Conservation (phyloP, 2,797 vertebrate species). For the Gymnoscopelus braueri region DNA sequence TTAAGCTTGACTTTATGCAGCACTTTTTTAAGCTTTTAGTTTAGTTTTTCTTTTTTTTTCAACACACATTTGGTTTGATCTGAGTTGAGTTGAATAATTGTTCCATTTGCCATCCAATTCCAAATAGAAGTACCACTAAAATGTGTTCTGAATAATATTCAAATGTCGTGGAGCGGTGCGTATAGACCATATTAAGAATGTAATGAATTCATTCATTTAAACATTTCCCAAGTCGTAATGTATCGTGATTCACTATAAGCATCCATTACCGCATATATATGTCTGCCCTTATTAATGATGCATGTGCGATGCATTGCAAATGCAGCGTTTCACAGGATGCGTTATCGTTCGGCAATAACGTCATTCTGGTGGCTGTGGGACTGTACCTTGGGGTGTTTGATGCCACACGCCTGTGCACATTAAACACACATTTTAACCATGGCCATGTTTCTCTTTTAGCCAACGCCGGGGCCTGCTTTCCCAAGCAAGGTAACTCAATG, state of each 20-base stretch:
- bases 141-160: constrained; percentile 8
- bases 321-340: constrained; percentile 60
- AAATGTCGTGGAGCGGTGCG: neutral
- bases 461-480: constrained; percentile 83
- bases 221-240: constrained; percentile 33
- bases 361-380: constrained; percentile 65
- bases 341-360: constrained; percentile 55
- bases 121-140: constrained; percentile 4
- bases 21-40: constrained; percentile 42
- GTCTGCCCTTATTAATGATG: constrained; percentile 58
- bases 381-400: constrained; percentile 60
- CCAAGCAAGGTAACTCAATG: constrained; percentile 84
- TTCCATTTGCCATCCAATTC: neutral
- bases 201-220: constrained; percentile 14
- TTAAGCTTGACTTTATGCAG: constrained; percentile 26
- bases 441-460: constrained; percentile 84
- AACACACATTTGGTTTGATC: constrained; percentile 16
- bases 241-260: constrained; percentile 36
- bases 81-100: neutral
- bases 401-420: constrained; percentile 46
- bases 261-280: constrained; percentile 50
- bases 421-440: constrained; percentile 80
- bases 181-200: constrained; percentile 1
- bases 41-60: constrained; percentile 15
- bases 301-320: constrained; percentile 65